Conservation (phyloP, 2,113 vertebrate species). For the Ciconia maguari region DNA sequence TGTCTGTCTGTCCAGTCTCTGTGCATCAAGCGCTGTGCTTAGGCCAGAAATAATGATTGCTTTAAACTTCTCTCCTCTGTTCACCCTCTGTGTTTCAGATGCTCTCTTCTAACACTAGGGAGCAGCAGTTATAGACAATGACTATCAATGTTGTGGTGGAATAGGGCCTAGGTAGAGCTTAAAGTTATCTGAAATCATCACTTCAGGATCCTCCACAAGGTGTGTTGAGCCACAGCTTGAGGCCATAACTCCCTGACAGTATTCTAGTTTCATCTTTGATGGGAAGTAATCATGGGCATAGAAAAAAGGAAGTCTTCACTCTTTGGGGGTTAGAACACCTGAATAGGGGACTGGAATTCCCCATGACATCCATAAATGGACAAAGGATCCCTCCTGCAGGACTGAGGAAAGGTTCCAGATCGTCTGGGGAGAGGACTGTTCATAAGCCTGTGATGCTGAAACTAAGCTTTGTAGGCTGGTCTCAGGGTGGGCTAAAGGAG, state of each 20-base stretch:
- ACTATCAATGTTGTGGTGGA: background rate
- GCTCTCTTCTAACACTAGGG: conserved; percentile 4
- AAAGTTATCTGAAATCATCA: conserved; percentile 3
- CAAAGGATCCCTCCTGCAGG: background rate
- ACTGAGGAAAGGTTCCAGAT: background rate
- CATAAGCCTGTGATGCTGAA: background rate
- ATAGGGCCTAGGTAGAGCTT: conserved; percentile 3
- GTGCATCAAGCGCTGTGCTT: conserved; percentile 42
- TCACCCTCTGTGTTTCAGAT: conserved; percentile 52
- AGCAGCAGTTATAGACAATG: conserved; percentile 8
- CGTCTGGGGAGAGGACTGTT: background rate
- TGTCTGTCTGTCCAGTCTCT: conserved; percentile 57
- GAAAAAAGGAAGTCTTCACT: background rate
- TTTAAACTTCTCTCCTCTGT: conserved; percentile 60
- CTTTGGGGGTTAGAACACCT: background rate
- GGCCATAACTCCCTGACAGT: background rate
- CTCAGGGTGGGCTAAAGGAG: background rate
- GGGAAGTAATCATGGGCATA: background rate
- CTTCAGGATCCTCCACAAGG: background rate
- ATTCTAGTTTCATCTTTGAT: background rate
- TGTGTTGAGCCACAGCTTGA: background rate
- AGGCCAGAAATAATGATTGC: conserved; percentile 24
- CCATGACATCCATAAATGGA: background rate
- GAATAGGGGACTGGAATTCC: background rate
- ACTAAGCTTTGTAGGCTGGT: background rate